phyloP scores from a whole-genome alignment of 2,113 vertebrate species.

The Chamaetylas fuelleborni region DNA sequence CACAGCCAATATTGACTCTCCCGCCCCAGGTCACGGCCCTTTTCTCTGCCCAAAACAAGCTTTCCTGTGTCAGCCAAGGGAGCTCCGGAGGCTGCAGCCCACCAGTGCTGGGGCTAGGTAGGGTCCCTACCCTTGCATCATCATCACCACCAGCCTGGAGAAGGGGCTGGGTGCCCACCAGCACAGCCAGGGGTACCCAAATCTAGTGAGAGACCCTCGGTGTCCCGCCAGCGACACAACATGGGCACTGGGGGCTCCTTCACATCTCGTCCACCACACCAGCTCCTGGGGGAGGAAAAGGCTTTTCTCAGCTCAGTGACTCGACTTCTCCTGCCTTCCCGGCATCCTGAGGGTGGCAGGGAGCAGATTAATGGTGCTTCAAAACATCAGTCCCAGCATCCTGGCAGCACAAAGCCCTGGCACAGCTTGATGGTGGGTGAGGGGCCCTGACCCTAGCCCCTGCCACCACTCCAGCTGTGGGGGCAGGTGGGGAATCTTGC shows the following conservation, averaged over 20 bases:
- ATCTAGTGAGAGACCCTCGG: accelerated
- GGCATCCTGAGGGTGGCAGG: accelerated
- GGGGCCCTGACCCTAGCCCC: accelerated
- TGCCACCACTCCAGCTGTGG: not conserved
- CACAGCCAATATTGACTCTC: not conserved
- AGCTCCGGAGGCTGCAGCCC: not conserved
- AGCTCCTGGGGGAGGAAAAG: accelerated
- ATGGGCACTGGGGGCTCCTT: not conserved
- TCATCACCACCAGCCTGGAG: not conserved
- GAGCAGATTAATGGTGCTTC: not conserved
- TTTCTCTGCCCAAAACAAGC: not conserved
- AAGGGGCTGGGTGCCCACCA: not conserved
- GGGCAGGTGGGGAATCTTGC: not conserved
- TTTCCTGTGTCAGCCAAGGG: not conserved
- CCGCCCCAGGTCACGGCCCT: not conserved
- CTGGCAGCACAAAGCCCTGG: not conserved
- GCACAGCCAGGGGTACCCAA: not conserved
- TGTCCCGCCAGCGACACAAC: accelerated
- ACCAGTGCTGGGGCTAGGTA: accelerated
- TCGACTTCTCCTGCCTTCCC: accelerated
- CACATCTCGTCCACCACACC: accelerated
- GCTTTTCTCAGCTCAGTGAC: not conserved
- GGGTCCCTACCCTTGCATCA: not conserved
- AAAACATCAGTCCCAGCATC: not conserved
- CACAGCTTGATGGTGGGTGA: accelerated